Percentiles rank a stretch among this genome's conserved stretches.
Evolutionary conservation across 2,113 vertebrate genomes (phyloP).

Genomic region (Phocoena sinus): DNA sequence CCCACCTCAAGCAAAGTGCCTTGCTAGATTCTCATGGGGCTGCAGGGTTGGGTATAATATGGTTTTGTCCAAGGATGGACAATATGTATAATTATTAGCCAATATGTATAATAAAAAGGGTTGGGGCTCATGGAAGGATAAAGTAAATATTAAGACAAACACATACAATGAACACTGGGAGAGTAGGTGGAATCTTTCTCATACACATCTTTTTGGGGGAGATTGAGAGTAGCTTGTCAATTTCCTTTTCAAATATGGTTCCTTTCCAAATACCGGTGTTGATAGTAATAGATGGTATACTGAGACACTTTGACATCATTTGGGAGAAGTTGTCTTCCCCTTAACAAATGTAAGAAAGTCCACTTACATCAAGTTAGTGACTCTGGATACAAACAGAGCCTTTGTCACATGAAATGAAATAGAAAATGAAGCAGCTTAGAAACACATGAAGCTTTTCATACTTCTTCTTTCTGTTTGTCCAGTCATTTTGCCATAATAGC

Average conservation of each 20-base stretch:
- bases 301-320: constrained; percentile 6
- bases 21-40: not conserved
- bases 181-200: not conserved
- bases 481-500: constrained; percentile 69
- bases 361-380: constrained; percentile 46
- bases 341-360: constrained; percentile 64
- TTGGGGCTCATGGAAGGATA: not conserved
- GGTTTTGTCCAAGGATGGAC: not conserved
- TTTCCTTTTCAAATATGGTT: constrained; percentile 60
- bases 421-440: constrained; percentile 13
- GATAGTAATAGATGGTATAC: constrained; percentile 37
- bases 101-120: not conserved
- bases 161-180: not conserved
- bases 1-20: not conserved
- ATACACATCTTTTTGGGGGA: not conserved
- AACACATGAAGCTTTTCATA: constrained; percentile 67
- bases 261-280: constrained; percentile 69
- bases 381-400: constrained; percentile 55
- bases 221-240: not conserved
- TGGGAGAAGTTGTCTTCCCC: constrained; percentile 54
- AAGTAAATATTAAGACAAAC: not conserved
- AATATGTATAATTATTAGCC: not conserved
- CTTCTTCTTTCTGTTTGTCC: constrained; percentile 70
- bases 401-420: constrained; percentile 61
- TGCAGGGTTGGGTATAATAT: not conserved